Base-by-base conservation (phyloP, 1,140 invertebrate species). In the Drosophila ercepeae region DNA sequence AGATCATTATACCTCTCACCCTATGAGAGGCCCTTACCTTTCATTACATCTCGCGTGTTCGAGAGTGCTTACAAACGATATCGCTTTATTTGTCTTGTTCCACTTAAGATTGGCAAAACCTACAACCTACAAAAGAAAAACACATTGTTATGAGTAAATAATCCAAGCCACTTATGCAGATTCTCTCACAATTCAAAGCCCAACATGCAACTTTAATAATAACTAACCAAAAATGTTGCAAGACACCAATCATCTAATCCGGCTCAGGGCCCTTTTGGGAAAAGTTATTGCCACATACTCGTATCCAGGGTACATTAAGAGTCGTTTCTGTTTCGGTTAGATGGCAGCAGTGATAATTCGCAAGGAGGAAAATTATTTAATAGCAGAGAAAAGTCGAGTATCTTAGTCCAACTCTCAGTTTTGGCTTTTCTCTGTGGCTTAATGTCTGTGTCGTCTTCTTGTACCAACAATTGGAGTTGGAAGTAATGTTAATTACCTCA, bases 401-500 rank as follows among this genome's bases (percentile, higher is more conserved):
- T 52, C 49, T 76, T 69, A 27, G 27, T 9, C 27, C 27, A 27
- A 53, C 49, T 34, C 27, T 45, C 34, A 13, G 36, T 9, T 23
- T 23, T 39, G 3, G 21, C 23, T 61, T 57, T 27, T 61, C 34
- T 27, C 45, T 11, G 8, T 11, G 8, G 50, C 45, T 41, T 23
- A 46, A 75, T 39, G 44, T 52, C 32, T 69, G 44, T 57, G 54
- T 57, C 50, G 53, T 71, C 52, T 64, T 42, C 57, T 59, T 59
- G 48, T 25, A 19, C 19, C 19, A 14, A 61, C 25, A 44, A 49
- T 49, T 60, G 25, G 44, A 48, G 44, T 63, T 41, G 54, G 42
- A 75, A 75, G 73, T 46, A 77, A 77, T 88, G 82, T 86, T 88
- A 86, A 86, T 86, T 86, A 71, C 82, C 73, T 27, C 41, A 3